Evolutionary conservation across 2,797 vertebrate species (phyloP), one percentile per base, ranked within the genome.

Genomic region (Gallinago nigripennis): DNA sequence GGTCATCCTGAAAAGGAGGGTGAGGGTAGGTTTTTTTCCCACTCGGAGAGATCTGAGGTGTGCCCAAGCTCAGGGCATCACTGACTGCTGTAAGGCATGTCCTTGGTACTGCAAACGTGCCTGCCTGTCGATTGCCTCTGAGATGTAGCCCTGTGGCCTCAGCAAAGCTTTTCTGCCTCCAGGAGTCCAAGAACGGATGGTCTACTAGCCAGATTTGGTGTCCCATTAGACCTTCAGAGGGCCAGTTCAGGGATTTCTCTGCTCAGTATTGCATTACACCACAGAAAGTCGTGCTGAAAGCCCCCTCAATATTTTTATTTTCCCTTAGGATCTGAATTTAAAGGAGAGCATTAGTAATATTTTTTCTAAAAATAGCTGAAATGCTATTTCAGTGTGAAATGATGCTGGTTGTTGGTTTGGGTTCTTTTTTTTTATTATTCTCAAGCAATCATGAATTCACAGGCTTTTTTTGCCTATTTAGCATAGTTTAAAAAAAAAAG

Each of bases 291-390:
- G 23, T 60, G 43, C 68, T 68, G 76, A 85, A 87, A 85, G 16
- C 41, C 53, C 33, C 15, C 33, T 46, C 37, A 16, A 5, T 65
- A 37, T 85, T 92, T 73, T 89, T 73, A 6, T 80, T 81, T 21
- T 78, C 17, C 31, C 25, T 75, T 69, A 61, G 88, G 75, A 71
- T 65, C 60, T 75, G 85, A 83, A 91, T 73, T 88, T 86, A 81
- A 96, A 96, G 90, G 57, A 96, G 39, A 95, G 50, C 28, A 70
- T 95, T 89, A 91, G 85, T 94, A 95, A 87, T 93, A 73, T 61
- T 94, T 96, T 89, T 70, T 72, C 95, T 88, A 48, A 41, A 96
- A 97, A 94, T 76, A 96, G 66, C 84, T 69, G 64, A 93, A 84
- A 88, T 65, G 72, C 63, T 72, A 21, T 95, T 96, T 96, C 82